These are phyloP conservation scores for Chymomyza amoena DNA, from an alignment of 2,888 invertebrate genomes.

Conservation along the genomic window DNA sequence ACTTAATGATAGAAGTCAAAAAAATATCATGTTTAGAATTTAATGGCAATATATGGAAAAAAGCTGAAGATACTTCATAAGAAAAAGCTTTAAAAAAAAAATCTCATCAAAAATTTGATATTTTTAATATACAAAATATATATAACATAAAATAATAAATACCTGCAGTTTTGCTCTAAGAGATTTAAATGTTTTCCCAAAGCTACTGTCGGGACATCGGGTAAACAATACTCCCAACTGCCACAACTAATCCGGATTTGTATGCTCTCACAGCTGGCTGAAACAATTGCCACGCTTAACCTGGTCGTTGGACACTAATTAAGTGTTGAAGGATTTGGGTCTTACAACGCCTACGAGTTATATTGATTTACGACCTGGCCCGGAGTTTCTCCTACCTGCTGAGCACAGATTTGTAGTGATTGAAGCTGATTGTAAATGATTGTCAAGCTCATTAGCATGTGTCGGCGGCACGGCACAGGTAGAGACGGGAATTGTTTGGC, in stretches of 20 bases:
- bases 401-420: background rate
- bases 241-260: slow-evolving; percentile 10
- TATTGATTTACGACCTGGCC: background rate
- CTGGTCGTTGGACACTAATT: slow-evolving; percentile 38
- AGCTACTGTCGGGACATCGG: too few species aligned
- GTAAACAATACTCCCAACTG: background rate
- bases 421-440: background rate
- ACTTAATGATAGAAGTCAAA: too few species aligned
- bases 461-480: background rate
- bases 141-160: too few species aligned
- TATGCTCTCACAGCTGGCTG: background rate
- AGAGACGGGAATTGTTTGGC: background rate
- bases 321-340: slow-evolving; percentile 53
- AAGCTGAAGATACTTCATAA: too few species aligned
- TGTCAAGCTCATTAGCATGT: background rate
- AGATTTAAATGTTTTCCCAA: too few species aligned
- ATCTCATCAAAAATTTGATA: too few species aligned
- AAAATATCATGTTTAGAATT: too few species aligned
- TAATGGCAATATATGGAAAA: too few species aligned
- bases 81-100: too few species aligned
- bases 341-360: slow-evolving; percentile 47
- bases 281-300: background rate
- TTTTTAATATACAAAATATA: too few species aligned
- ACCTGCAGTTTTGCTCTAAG: too few species aligned
- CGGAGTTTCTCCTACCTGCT: background rate